Base-by-base conservation (phyloP, 2,113 vertebrate genomes). In the Poicephalus gulielmi region DNA sequence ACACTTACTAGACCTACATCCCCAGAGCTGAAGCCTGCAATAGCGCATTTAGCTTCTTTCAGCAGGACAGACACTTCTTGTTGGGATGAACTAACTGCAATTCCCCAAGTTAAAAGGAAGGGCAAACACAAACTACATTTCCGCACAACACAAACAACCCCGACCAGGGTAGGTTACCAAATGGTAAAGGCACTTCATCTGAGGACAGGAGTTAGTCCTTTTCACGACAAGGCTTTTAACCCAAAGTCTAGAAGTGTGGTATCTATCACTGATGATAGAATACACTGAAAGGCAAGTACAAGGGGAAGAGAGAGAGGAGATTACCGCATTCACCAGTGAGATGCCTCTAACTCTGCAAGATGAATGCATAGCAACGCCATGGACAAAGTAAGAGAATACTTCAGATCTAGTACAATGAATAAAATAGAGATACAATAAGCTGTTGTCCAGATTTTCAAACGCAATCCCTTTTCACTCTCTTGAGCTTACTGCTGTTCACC, bases 91-190 rank as follows among this genome's bases (percentile, higher is more conserved):
- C 55, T 47, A 50, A 71, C 68, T 66, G 47, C 66, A 94, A 25
- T 83, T 92, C 59, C 60, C 52, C 33, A 80, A 81, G 77, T 62
- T 84, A 70, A 88, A 97, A 94, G 69, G 75, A 95, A 95, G 55
- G 50, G 46, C 82, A 92, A 90, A 83, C 64, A 94, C 63, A 97
- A 97, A 97, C 93, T 85, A 94, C 85, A 77, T 83, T 55, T 89
- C 86, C 55, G 59, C 50, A 77, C 86, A 89, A 79, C 80, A 86
- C 5, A 39, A 96, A 94, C 67, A 88, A 94, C 39, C 52, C 91
- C 66, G 76, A 96, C 85, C 93, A 96, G 92, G 83, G 39, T 86
- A 96, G 95, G 89, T 97, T 97, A 97, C 97, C 96, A 93, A 97
- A 97, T 39, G 50, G 86, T 96, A 95, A 96, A 66, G 91, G 94